Base-by-base conservation (phyloP, 37 sponge, comb jelly and placozoan genomes). In the Tethya wilhelma region DNA sequence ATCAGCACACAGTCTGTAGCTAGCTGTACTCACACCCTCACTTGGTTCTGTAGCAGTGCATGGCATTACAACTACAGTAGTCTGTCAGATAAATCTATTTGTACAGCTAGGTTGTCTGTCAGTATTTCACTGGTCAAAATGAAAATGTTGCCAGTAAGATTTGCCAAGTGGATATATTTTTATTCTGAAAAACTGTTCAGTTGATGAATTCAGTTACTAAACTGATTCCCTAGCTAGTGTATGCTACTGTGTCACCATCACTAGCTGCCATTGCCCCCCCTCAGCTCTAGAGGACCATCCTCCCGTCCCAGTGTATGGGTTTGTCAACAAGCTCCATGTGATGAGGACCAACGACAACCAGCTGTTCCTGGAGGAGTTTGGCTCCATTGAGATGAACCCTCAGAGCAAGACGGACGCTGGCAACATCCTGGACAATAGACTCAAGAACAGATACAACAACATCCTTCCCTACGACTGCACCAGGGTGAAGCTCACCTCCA, bases 331-430 rank as follows among this genome's bases (percentile, higher is more conserved):
- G 26, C 84, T 92, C 56, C 32, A 57, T 19, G 73, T 87, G 31
- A 74, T 94, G 91, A 45, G 72, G 38, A 89, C 84, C 7, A 83
- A 90, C 42, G 87, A 83, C 66, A 94, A 90, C 73, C 86, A 87
- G 58, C 78, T 80, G 40, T 94, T 94, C 78, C 77, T 90, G 37
- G 91, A 90, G 63, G 95, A 94, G 70, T 94, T 91, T 84, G 95
- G 88, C 5, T 69, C 87, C 30, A 82, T 91, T 30, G 67, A 36
- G 0, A 82, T 86, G 75, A 56, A 55, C 1, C 58, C 76, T 0
- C 59, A 62, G 43, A 20, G 19, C 25, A 55, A 72, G 25, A 73
- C 71, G 20, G 84, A 86, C 17, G 65, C 42, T 0, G 71, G 88
- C 37, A 29, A 60, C 17, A 23, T 43, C 0, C 36, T 56, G 11